Evolutionary conservation across 1,140 invertebrate species (phyloP).

Genomic region (Hycleus cichorii): DNA sequence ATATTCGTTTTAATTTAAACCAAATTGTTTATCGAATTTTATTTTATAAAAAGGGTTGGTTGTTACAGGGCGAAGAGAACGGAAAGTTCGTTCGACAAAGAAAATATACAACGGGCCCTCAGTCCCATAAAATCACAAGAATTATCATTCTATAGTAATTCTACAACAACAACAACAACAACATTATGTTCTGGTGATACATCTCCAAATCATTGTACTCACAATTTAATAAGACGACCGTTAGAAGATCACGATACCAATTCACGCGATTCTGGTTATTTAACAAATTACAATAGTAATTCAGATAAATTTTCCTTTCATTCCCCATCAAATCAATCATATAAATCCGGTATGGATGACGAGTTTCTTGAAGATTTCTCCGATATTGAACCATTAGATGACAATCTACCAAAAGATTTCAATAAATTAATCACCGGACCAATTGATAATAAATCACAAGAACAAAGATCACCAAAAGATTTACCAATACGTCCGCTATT

Average conservation of each 20-base stretch:
- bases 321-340: conserved; percentile 43
- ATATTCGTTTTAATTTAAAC: neutral
- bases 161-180: neutral
- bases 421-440: conserved; percentile 35
- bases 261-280: conserved; percentile 52
- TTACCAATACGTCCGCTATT: conserved; percentile 25
- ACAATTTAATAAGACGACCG: conserved; percentile 13
- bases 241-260: conserved; percentile 43
- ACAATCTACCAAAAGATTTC: conserved; percentile 39
- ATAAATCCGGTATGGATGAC: conserved; percentile 55
- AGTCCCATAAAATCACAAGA: conserved; percentile 24
- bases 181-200: conserved; percentile 7
- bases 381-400: conserved; percentile 49
- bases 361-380: conserved; percentile 59
- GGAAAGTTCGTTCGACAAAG: conserved; percentile 21
- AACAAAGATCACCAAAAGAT: conserved; percentile 12
- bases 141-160: conserved; percentile 23
- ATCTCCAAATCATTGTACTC: conserved; percentile 20
- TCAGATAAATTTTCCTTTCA: conserved; percentile 45
- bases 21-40: neutral
- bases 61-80: conserved; percentile 18
- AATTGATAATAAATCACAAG: conserved; percentile 24
- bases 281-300: conserved; percentile 28
- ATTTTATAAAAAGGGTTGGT: neutral
- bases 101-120: conserved; percentile 17